Evolutionary conservation across 2,888 invertebrate species (phyloP).

Genomic region (Aphrophora alni): DNA sequence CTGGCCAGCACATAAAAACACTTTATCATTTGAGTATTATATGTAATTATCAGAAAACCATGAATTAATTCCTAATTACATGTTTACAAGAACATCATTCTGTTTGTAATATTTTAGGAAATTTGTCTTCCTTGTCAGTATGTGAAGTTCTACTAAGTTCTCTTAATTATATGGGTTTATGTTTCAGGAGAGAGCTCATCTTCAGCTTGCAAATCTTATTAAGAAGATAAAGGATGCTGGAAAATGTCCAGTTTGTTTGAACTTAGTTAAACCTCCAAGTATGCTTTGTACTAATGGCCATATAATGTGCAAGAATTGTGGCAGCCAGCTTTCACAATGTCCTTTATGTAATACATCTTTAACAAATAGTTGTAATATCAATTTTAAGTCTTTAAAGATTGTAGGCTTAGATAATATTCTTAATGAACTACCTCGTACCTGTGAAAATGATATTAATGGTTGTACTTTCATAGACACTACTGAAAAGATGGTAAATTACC

Average conservation of each 20-base stretch:
- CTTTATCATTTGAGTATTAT: too few relatives aligned
- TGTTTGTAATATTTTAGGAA: too few relatives aligned
- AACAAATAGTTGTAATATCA: background rate
- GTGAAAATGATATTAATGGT: background rate
- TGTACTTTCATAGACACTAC: background rate
- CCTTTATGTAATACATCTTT: background rate
- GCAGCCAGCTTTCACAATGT: background rate
- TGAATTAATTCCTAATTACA: too few relatives aligned
- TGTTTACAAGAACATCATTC: too few relatives aligned
- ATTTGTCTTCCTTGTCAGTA: too few relatives aligned
- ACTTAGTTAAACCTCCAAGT: background rate
- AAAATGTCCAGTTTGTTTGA: background rate
- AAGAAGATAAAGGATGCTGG: background rate
- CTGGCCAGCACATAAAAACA: too few relatives aligned
- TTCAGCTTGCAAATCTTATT: background rate
- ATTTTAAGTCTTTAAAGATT: background rate
- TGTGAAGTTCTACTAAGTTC: too few relatives aligned
- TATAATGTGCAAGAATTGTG: background rate
- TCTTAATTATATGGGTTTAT: too few relatives aligned
- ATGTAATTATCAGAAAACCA: too few relatives aligned
- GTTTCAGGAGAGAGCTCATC: background rate
- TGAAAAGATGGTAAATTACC: background rate
- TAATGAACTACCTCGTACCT: background rate
- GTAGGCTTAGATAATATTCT: background rate
- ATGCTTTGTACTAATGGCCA: background rate